Conservation (phyloP, 2,797 vertebrate species). For the Setipinna tenuifilis region DNA sequence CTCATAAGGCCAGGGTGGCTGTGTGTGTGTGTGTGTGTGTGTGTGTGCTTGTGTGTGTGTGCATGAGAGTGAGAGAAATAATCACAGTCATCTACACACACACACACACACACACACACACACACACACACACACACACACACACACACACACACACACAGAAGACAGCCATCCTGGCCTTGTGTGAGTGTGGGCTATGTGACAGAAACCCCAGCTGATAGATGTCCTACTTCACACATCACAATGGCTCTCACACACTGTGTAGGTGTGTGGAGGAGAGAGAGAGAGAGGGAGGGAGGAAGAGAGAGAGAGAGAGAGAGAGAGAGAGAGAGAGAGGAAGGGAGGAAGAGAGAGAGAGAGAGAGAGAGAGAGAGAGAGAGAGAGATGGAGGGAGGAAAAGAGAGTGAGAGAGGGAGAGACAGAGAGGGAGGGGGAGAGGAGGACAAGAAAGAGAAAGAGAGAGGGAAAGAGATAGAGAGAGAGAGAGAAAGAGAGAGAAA, state of each 20-base stretch:
- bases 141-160: neutral
- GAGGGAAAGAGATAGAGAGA: neutral
- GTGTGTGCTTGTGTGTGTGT: too few species aligned
- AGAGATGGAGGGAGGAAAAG: neutral
- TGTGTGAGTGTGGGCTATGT: constrained; percentile 56
- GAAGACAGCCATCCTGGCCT: neutral
- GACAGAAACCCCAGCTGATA: constrained; percentile 58
- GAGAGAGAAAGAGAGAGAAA: neutral
- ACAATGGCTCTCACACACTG: constrained; percentile 5
- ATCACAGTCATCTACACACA: neutral
- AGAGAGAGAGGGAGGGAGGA: neutral
- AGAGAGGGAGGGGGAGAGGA: neutral
- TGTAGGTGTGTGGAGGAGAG: constrained; percentile 7
- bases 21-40: too few species aligned
- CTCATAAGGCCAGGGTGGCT: too few species aligned
- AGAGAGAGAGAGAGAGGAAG: neutral
- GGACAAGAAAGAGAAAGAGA: neutral
- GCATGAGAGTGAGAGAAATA: too few species aligned
- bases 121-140: neutral
- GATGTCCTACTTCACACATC: constrained; percentile 56
- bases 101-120: neutral
- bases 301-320: constrained; percentile 9
- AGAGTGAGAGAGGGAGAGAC: neutral
- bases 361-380: neutral
- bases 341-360: neutral